A percentile compares a stretch with the other conserved stretches of the same genome.
Conservation (phyloP, 2,797 vertebrate genomes). For the Otus scops region DNA sequence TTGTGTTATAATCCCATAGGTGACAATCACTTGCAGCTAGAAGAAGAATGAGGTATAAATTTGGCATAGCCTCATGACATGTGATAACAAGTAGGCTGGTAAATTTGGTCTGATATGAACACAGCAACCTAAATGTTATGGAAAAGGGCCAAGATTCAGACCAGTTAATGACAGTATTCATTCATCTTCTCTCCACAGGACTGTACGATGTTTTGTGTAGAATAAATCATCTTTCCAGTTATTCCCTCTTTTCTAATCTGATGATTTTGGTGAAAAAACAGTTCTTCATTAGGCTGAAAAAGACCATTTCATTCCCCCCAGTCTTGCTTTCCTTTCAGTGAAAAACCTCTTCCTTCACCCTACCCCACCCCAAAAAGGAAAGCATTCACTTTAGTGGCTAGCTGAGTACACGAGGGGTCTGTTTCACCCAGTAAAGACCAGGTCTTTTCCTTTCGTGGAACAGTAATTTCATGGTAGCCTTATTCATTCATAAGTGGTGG, state of each 20-base stretch:
- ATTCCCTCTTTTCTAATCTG: neutral
- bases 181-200: neutral
- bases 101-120: neutral
- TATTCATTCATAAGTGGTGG: neutral
- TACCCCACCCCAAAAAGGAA: accelerated
- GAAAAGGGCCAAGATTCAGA: neutral
- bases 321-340: neutral
- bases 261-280: neutral
- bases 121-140: neutral
- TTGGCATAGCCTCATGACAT: neutral
- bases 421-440: neutral
- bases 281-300: neutral
- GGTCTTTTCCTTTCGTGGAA: neutral
- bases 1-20: neutral
- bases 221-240: neutral
- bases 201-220: neutral
- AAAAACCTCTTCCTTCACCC: neutral
- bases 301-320: neutral
- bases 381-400: neutral
- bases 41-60: neutral
- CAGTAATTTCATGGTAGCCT: neutral
- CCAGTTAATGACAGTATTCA: neutral
- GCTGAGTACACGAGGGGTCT: neutral
- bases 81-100: neutral
- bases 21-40: neutral